Evolutionary conservation across 2,888 invertebrate species (phyloP), one percentile per base, ranked within the genome.

Genomic region (Dryadula phaetusa): DNA sequence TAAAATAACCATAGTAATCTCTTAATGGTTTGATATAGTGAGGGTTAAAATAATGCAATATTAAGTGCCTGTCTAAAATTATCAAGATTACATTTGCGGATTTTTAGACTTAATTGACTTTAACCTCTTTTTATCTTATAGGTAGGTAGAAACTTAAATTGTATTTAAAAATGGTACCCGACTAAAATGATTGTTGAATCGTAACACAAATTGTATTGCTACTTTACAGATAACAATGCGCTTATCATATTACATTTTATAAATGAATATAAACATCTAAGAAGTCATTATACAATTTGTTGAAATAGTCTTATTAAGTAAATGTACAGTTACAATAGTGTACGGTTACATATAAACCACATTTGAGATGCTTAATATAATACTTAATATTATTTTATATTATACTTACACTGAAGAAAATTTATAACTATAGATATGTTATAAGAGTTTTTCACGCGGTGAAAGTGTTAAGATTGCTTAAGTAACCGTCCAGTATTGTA

Each of bases 401-500:
- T 16, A 49, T 47, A 64, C n/a, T n/a, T n/a, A n/a, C 16, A 47
- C 16, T 47, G 20, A 65, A 65, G 28, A 32, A 60, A 65, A 60
- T 46, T 47, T 22, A 49, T 52, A 69, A 60, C 25, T 46, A 60
- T 66, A 66, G 47, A 64, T 37, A 64, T 16, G 64, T 62, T 64
- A 64, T 25, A 37, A 54, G 47, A 46, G 60, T 54, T 70, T 68
- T 69, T 68, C 69, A 64, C 70, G 60, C 34, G 54, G 72, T 72
- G 72, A 72, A 72, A 71, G 72, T 71, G 64, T 69, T 18, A 62
- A 65, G 54, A 61, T 70, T 67, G 70, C 62, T 70, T 63, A 72
- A 74, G 72, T 37, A 70, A 72, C 65, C 54, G 47, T 62, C 54
- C 54, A 53, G 66, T 56, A 66, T 69, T 72, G 70, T 72, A 67